phyloP scores from a whole-genome alignment of 2,113 vertebrate species.

The Tenebrosternarchus preto region DNA sequence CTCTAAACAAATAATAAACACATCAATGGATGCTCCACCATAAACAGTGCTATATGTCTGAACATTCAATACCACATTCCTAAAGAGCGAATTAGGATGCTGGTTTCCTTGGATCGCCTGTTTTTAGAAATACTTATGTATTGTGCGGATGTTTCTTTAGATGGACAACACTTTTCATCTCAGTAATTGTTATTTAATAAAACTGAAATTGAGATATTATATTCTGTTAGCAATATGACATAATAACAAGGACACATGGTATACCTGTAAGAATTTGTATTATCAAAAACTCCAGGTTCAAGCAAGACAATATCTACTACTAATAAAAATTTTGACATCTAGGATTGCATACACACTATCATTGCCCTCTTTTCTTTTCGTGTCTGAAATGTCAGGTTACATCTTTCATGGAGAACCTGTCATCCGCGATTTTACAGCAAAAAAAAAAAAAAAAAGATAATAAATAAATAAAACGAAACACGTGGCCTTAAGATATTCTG shows the following conservation, averaged over 20 bases:
- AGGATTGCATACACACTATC: not conserved
- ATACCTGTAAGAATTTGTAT: not conserved
- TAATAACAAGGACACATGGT: no score
- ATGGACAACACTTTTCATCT: no score
- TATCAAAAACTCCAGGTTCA: not conserved
- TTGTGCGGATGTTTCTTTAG: no score
- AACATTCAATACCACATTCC: not conserved
- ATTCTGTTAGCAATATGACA: not conserved
- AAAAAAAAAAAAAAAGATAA: no score
- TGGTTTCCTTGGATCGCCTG: no score
- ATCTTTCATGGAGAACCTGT: slow-evolving; percentile 49
- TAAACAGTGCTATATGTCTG: not conserved
- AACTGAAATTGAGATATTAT: not conserved
- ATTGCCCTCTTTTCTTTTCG: slow-evolving; percentile 39
- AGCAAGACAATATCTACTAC: not conserved
- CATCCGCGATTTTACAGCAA: slow-evolving; percentile 48
- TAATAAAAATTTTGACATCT: slow-evolving; percentile 15
- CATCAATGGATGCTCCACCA: not conserved
- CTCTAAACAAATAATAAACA: slow-evolving; percentile 15
- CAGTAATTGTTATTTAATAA: no score
- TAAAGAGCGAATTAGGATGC: no score
- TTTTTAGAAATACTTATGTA: no score
- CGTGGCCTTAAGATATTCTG: slow-evolving; percentile 64
- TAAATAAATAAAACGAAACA: no score
- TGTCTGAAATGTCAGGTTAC: slow-evolving; percentile 47